Conservation (phyloP, 2,888 invertebrate species). For the Polyommatus icarus region DNA sequence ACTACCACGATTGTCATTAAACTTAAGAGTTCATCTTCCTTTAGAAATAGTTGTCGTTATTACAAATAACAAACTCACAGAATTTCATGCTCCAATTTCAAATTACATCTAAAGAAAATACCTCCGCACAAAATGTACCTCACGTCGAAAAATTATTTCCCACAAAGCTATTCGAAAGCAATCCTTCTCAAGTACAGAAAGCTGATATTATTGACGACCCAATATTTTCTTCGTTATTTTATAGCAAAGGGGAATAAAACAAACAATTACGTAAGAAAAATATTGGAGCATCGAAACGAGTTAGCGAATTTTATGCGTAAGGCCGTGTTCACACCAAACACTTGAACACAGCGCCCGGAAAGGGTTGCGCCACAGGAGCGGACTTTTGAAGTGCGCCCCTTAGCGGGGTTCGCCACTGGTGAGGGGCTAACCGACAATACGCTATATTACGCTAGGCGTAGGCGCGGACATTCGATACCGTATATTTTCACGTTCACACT, state of each 20-base stretch:
- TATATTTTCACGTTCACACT: too few species aligned
- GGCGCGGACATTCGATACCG: too few species aligned
- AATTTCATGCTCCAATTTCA: neutral
- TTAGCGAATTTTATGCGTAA: neutral
- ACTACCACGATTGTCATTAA: neutral
- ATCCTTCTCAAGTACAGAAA: slow-evolving; percentile 28
- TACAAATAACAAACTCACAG: neutral
- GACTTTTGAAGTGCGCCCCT: too few species aligned
- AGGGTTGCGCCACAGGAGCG: too few species aligned
- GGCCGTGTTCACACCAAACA: too few species aligned
- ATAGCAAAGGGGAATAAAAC: slow-evolving; percentile 26
- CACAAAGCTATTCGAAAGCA: slow-evolving; percentile 26
- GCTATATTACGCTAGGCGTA: too few species aligned
- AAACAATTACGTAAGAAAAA: neutral
- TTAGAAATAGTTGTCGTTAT: neutral
- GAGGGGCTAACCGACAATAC: too few species aligned
- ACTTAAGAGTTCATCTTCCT: neutral
- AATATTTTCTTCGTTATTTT: slow-evolving; percentile 22
- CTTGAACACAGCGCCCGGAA: too few species aligned
- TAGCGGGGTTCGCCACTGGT: too few species aligned
- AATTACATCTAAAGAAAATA: slow-evolving; percentile 19
- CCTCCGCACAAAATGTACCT: slow-evolving; percentile 22
- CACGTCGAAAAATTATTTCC: slow-evolving; percentile 29
- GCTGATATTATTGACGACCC: slow-evolving; percentile 31
- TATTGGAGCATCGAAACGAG: slow-evolving; percentile 4